Base-by-base conservation (phyloP, 1,140 invertebrate genomes). In the Nomia melanderi region DNA sequence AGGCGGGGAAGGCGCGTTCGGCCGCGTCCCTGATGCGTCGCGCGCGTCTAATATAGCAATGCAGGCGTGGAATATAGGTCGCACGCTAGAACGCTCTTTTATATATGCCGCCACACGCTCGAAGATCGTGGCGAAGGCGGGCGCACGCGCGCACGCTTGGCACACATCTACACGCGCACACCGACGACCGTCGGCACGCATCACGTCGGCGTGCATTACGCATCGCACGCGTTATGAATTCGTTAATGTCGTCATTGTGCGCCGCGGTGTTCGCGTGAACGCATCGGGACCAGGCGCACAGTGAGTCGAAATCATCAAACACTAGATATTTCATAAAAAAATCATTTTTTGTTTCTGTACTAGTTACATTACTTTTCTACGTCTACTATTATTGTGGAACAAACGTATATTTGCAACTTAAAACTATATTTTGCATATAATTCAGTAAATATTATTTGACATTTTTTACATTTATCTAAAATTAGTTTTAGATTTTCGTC, bases 41-140 rank as follows among this genome's bases (percentile, higher is more conserved):
- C 64, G 67, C 70, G 75, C 69, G 78, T 88, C 82, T 81, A 86
- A 86, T 88, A 88, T 88, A 88, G 85, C 80, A 78, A 85, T 83
- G 80, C 82, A 82, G 77, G 80, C 77, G 84, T 85, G 78, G 77
- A 88, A 88, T 88, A 88, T 88, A 87, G 87, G 87, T 88, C 87
- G 81, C 79, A 75, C 78, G 78, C 82, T 84, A 84, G 83, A 86
- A 73, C 78, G 77, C 62, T 76, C 65, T 84, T 87, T 79, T 83
- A 79, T 82, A 79, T 79, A 64, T 84, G 83, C 57, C 78, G 73
- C 74, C 72, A 67, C 64, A 63, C 78, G 69, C 72, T 83, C 80
- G 53, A 54, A 50, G 62, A 83, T 76, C 66, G 59, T 72, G 33
- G 62, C 59, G 33, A 44, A 62, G 64, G 57, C 77, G 47, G 17